Percentiles rank a stretch among this genome's conserved stretches.
Conservation (phyloP, 2,797 vertebrate genomes). For the Aulostomus chinensis region DNA sequence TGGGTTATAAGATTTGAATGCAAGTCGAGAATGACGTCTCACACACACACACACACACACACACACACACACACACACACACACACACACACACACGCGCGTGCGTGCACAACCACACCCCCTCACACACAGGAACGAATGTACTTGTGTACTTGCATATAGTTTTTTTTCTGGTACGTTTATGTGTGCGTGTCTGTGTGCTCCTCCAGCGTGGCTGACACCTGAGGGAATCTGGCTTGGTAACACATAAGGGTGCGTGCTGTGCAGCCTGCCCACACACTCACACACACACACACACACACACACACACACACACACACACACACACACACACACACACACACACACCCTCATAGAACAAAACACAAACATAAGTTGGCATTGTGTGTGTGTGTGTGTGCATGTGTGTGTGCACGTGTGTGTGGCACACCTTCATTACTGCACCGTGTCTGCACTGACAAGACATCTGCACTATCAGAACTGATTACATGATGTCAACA, state of each 20-base stretch:
- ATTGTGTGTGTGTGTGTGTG: too few relatives aligned
- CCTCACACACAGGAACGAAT: too few relatives aligned
- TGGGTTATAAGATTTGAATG: neutral
- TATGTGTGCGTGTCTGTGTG: neutral
- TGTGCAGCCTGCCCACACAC: conserved; percentile 39
- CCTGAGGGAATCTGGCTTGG: conserved; percentile 59
- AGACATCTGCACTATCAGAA: too few relatives aligned
- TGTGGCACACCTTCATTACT: conserved; percentile 17
- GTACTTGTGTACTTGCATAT: too few relatives aligned
- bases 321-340: conserved; percentile 2
- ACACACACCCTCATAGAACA: conserved; percentile 1
- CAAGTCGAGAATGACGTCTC: neutral
- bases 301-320: conserved; percentile 12
- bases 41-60: neutral
- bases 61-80: conserved; percentile 1
- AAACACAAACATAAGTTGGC: too few relatives aligned
- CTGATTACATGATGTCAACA: too few relatives aligned
- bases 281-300: conserved; percentile 37
- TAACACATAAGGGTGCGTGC: conserved; percentile 47
- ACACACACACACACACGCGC: neutral
- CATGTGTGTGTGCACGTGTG: too few relatives aligned
- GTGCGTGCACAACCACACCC: too few relatives aligned
- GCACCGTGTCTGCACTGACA: neutral
- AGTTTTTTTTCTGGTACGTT: too few relatives aligned
- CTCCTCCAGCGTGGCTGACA: neutral